Percentiles rank a stretch among this genome's conserved stretches.
These are phyloP conservation scores for Tiphia femorata DNA, from an alignment of 2,888 invertebrate species.

Conservation along the genomic window DNA sequence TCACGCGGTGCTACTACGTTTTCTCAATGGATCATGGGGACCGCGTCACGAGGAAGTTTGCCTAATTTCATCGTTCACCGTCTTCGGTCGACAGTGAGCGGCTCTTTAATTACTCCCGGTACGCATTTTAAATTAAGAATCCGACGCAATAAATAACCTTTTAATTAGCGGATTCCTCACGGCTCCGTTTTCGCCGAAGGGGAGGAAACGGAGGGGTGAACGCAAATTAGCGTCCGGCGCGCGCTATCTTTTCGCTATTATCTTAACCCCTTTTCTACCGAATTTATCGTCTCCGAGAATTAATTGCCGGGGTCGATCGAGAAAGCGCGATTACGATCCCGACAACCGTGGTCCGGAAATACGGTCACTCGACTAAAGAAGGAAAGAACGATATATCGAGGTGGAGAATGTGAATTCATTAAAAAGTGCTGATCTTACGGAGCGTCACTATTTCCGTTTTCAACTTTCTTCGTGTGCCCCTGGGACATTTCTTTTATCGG, in stretches of 20 bases:
- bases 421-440: not conserved
- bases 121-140: conserved; percentile 55
- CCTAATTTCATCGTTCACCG: conserved; percentile 24
- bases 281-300: conserved; percentile 51
- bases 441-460: too few relatives aligned
- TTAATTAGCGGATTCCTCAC: conserved; percentile 53
- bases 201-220: conserved; percentile 20
- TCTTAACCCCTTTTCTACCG: conserved; percentile 45
- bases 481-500: too few relatives aligned
- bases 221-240: conserved; percentile 47
- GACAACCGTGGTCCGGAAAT: conserved; percentile 9
- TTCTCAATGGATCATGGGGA: too few relatives aligned
- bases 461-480: too few relatives aligned
- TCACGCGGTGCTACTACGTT: too few relatives aligned
- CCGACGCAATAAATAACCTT: conserved; percentile 61
- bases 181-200: conserved; percentile 1
- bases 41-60: not conserved
- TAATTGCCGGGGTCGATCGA: conserved; percentile 43
- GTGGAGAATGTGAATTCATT: not conserved
- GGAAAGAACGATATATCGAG: not conserved
- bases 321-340: conserved; percentile 23
- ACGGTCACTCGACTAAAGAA: conserved; percentile 6
- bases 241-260: conserved; percentile 49
- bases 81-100: conserved; percentile 5
- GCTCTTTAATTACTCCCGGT: conserved; percentile 49